phyloP scores from a whole-genome alignment of 2,113 vertebrate species.

The Ploceus nigricollis region DNA sequence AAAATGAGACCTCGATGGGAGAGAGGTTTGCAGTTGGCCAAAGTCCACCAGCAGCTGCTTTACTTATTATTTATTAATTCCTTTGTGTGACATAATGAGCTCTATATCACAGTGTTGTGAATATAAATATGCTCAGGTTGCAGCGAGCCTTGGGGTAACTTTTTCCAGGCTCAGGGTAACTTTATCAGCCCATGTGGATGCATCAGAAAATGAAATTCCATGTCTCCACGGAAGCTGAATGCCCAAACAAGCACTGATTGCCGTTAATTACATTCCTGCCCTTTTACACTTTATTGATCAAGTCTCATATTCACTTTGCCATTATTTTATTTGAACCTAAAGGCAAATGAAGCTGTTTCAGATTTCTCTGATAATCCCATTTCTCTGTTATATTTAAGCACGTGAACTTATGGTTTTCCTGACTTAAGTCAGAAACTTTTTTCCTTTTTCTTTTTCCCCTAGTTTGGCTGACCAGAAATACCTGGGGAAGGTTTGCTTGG shows the following conservation, averaged over 20 bases:
- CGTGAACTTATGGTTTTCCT: neutral
- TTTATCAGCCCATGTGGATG: neutral
- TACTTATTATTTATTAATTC: neutral
- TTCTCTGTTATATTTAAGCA: neutral
- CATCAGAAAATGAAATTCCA: neutral
- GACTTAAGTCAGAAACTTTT: neutral
- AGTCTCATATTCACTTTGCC: neutral
- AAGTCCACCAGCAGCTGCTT: neutral
- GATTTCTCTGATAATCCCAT: neutral
- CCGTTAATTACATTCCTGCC: neutral
- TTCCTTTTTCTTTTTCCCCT: fast-evolving
- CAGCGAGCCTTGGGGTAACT: neutral
- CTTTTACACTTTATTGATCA: slow-evolving; percentile 21
- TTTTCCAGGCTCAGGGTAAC: neutral
- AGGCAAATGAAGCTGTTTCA: neutral
- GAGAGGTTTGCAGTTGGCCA: fast-evolving
- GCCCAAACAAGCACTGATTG: neutral
- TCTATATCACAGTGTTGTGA: fast-evolving
- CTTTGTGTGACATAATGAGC: neutral
- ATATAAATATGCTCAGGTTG: no score
- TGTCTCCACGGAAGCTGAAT: neutral
- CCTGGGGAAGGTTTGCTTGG: neutral
- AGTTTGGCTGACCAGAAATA: neutral
- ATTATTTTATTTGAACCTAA: neutral
- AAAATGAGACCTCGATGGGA: fast-evolving